Conservation (phyloP, 2,888 invertebrate genomes). For the Hecatera dysodea region DNA sequence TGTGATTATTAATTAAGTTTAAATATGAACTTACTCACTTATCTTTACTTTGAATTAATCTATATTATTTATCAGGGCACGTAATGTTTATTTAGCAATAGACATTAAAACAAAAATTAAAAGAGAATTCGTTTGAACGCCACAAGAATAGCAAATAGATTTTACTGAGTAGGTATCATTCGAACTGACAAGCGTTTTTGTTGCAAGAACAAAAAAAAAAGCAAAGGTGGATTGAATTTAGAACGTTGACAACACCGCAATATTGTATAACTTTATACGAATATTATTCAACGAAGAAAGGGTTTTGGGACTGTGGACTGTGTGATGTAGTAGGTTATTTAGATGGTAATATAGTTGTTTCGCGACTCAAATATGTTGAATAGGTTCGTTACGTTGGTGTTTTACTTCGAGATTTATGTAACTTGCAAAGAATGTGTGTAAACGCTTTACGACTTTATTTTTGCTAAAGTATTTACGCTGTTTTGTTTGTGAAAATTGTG, state of each 20-base stretch:
- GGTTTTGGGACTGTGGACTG: conserved; percentile 37
- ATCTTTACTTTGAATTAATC: neutral
- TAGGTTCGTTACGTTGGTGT: conserved; percentile 38
- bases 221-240: conserved; percentile 53
- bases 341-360: conserved; percentile 55
- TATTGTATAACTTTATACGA: conserved; percentile 50
- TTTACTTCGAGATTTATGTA: conserved; percentile 48
- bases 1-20: too few relatives aligned
- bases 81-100: neutral
- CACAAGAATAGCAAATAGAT: conserved; percentile 24
- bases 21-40: neutral
- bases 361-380: conserved; percentile 41
- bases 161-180: conserved; percentile 27
- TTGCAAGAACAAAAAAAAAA: conserved; percentile 26
- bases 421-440: conserved; percentile 44
- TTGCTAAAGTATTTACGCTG: conserved; percentile 2
- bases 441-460: conserved; percentile 34
- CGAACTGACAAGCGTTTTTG: conserved; percentile 32
- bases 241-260: conserved; percentile 44
- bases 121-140: conserved; percentile 9
- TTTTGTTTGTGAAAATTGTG: neutral
- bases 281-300: conserved; percentile 55
- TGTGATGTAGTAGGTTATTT: conserved; percentile 41
- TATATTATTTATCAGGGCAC: neutral
- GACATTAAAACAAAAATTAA: conserved; percentile 2